phyloP scores from a whole-genome alignment of 2,797 vertebrate species.

The Pseudomugil tenellus region DNA sequence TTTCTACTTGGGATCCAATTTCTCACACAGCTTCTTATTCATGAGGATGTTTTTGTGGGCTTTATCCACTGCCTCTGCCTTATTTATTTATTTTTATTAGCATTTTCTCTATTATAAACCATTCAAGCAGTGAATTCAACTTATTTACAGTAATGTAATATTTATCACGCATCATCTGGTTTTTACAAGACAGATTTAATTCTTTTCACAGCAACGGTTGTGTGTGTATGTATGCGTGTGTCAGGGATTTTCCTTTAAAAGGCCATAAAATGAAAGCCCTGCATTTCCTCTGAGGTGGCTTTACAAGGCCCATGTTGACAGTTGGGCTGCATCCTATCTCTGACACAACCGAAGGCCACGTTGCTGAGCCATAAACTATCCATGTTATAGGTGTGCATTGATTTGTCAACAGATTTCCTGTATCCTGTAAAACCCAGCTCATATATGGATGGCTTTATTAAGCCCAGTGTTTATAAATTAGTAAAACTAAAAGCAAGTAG shows the following conservation, averaged over 20 bases:
- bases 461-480: slow-evolving; percentile 52
- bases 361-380: slow-evolving; percentile 61
- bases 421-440: slow-evolving; percentile 67
- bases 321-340: slow-evolving; percentile 54
- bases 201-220: slow-evolving; percentile 46
- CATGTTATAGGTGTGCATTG: slow-evolving; percentile 69
- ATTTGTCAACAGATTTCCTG: slow-evolving; percentile 74
- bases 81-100: slow-evolving; percentile 38
- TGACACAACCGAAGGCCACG: slow-evolving; percentile 52
- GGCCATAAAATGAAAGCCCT: slow-evolving; percentile 64
- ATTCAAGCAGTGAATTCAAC: slow-evolving; percentile 64
- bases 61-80: slow-evolving; percentile 14
- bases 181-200: slow-evolving; percentile 74
- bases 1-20: slow-evolving; percentile 32
- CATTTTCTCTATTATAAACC: slow-evolving; percentile 67
- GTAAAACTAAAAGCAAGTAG: slow-evolving; percentile 24
- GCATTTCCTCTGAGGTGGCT: slow-evolving; percentile 56
- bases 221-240: too few relatives aligned
- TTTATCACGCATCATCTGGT: slow-evolving; percentile 66
- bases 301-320: slow-evolving; percentile 69
- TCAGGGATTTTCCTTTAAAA: slow-evolving; percentile 44
- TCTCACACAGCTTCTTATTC: slow-evolving; percentile 43
- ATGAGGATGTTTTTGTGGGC: slow-evolving; percentile 28
- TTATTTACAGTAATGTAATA: slow-evolving; percentile 73
- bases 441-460: slow-evolving; percentile 65